A percentile compares a stretch with the other conserved stretches of the same genome.
phyloP scores from a whole-genome alignment of 2,888 invertebrate species.

The Ophion obscuratus region DNA sequence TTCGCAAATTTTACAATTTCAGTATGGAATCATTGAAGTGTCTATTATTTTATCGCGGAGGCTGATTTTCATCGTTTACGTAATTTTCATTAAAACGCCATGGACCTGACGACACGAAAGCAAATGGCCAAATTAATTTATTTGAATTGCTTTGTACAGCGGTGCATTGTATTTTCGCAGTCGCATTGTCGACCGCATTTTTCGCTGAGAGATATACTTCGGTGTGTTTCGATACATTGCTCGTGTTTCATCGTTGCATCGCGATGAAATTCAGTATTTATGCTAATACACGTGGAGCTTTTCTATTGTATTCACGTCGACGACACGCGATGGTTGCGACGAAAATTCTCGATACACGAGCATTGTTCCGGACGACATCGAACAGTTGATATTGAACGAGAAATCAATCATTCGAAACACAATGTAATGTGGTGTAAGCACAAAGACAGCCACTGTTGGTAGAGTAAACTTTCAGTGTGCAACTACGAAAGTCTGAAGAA shows the following conservation, averaged over 20 bases:
- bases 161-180: neutral
- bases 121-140: neutral
- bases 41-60: neutral
- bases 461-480: neutral
- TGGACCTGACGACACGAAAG: no score
- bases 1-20: neutral
- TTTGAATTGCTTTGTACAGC: neutral
- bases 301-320: slow-evolving; percentile 29
- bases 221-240: neutral
- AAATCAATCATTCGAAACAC: neutral
- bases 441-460: neutral
- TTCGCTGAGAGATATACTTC: neutral
- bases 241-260: neutral
- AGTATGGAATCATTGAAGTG: neutral
- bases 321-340: slow-evolving; percentile 23
- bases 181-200: neutral
- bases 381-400: slow-evolving; percentile 16
- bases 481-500: neutral
- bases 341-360: slow-evolving; percentile 11
- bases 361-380: slow-evolving; percentile 15
- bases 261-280: slow-evolving; percentile 40
- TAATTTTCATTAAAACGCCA: neutral
- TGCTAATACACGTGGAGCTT: slow-evolving; percentile 14
- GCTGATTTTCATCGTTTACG: neutral
- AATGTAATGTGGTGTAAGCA: neutral